Evolutionary conservation across 2,113 vertebrate species (phyloP).

Genomic region (Tinamus guttatus): DNA sequence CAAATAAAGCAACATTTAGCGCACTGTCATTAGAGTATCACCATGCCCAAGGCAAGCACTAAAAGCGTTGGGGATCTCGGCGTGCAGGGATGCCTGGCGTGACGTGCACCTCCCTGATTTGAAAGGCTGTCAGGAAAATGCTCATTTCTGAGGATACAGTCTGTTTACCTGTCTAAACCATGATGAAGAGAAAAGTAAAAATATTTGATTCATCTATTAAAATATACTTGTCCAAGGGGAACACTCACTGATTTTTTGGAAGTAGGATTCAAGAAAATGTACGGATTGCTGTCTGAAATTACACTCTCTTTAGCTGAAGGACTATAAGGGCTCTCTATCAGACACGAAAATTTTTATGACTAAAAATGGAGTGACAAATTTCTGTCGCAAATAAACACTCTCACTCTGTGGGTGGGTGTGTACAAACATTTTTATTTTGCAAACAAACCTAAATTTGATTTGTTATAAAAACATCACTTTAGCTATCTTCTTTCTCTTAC

Average conservation of each 20-base stretch:
- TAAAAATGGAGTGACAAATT: slow-evolving; percentile 22
- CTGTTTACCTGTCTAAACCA: slow-evolving; percentile 44
- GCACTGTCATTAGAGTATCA: not conserved
- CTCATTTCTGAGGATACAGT: slow-evolving; percentile 25
- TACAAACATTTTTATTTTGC: not conserved
- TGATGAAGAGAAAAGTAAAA: not conserved
- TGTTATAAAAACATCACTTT: not conserved
- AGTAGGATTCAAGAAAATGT: not conserved
- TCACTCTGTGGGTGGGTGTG: not conserved
- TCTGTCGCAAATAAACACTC: not conserved
- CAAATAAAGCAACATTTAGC: not conserved
- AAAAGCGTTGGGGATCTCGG: not conserved
- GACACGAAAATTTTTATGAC: not conserved
- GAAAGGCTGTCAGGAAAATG: slow-evolving; percentile 34
- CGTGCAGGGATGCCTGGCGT: not conserved
- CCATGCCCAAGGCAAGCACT: not conserved
- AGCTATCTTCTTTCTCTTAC: not conserved
- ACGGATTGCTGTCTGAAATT: slow-evolving; percentile 6
- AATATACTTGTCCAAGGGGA: slow-evolving; percentile 9
- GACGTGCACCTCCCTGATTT: slow-evolving; percentile 7
- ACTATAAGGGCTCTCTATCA: not conserved
- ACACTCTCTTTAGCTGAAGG: not conserved
- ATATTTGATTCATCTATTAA: slow-evolving; percentile 5
- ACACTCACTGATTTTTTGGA: slow-evolving; percentile 27
- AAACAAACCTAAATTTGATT: not conserved